Evolutionary conservation across 92 coral and sea anemone genomes (phyloP), one percentile per base, ranked within the genome.

Genomic region (Pocillopora grandis): DNA sequence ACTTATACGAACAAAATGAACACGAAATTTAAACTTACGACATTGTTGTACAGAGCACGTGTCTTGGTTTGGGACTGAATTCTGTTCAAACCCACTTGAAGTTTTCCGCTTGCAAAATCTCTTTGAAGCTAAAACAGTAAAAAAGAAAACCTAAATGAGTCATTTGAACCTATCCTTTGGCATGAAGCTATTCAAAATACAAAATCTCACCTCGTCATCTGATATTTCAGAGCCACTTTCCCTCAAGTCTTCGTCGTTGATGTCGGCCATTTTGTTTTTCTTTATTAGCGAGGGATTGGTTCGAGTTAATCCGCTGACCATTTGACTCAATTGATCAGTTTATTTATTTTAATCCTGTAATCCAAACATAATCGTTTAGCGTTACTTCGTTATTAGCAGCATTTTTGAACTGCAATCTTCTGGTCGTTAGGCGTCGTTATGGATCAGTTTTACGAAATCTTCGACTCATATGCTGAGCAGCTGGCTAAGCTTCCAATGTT

Each of bases 51-150:
- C 63, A 62, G 83, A 35, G 88, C 94, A 88, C 98, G 97, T 94
- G 95, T 88, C 18, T 37, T 60, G 11, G 71, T 77, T 60, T 81
- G 77, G 4, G 66, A 68, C 21, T 71, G 86, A 1, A 89, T 62
- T 76, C 71, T 87, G 90, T 94, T 96, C 83, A 96, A 79, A 61
- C 99, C 99, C 12, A 90, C 97, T 81, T 96, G 90, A 36, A 96
- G 90, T 71, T 90, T 92, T 2, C 99, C 99, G 37, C 92, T 84
- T 55, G 93, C 86, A 75, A 96, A 96, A 57, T 97, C 95, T 71
- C 87, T 89, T 76, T 90, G 98, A 49, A 96, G 93, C 99, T 96
- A 86, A 80, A 60, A 69, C 17, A 18, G 73, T 15, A 17, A 20
- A 58, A 60, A 58, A 64, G 17, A 62, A 16, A 17, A 66, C 71